Base-by-base conservation (phyloP, 1,140 invertebrate species). In the Drosophila sp. region DNA sequence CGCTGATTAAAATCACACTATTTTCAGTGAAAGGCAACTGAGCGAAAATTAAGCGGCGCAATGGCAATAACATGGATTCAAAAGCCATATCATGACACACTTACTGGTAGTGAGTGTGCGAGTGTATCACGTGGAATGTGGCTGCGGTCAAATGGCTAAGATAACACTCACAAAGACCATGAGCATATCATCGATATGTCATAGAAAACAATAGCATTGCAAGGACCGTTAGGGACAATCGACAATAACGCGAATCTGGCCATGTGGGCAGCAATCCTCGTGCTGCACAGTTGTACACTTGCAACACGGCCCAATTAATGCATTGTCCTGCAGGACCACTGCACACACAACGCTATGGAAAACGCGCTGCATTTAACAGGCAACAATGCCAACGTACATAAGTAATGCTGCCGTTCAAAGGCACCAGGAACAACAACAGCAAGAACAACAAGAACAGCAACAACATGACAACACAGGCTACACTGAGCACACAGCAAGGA, bases 201-300 rank as follows among this genome's bases (percentile, higher is more conserved):
- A 81, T 78, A 72, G 83, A 82, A 82, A 87, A 86, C 81, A 86
- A 86, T 87, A 87, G 82, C 71, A 72, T 76, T 76, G 58, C 50
- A 40, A 65, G 51, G 51, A 59, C 9, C 11, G 41, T 29, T 21
- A 36, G 16, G 62, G 58, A 82, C 80, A 79, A 81, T 82, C 9
- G 38, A 21, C 16, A 57, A 72, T 56, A 50, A 36, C 7, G 64
- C 16, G n/a, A 25, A 2, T n/a, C 9, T 27, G 34, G 14, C 57
- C 41, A 46, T 48, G 43, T 61, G 41, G 25, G 59, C 13, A 56
- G 16, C 51, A 46, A n/a, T 13, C 25, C 6, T 25, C 7, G 7
- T 48, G 7, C 25, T 27, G 25, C 2, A 48, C 46, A 29, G 25
- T 16, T 9, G 11, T 29, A 46, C 46, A 9, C 46, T 50, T 29